A percentile compares a stretch with the other conserved stretches of the same genome.
phyloP scores from a whole-genome alignment of 1,140 invertebrate species.

The Diabrotica undecimpunctata region DNA sequence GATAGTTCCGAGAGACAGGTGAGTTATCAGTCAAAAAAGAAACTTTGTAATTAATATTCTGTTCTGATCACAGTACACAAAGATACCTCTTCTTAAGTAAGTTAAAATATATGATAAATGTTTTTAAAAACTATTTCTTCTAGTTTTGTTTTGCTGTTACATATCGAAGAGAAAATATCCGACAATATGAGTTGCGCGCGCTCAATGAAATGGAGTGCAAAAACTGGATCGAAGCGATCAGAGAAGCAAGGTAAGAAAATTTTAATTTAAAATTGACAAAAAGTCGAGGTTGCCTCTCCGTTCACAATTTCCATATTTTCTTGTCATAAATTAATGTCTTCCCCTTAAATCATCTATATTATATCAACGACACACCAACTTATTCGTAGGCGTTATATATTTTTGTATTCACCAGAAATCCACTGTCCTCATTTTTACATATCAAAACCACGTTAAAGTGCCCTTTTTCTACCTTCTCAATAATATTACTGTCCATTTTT shows the following conservation, averaged over 20 bases:
- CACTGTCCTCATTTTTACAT: too few species aligned
- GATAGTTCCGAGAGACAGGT: conserved; percentile 58
- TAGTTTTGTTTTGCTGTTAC: conserved; percentile 88
- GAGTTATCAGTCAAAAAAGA: conserved; percentile 21
- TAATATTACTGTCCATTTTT: too few species aligned
- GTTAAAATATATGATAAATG: too few species aligned
- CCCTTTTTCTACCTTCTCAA: too few species aligned
- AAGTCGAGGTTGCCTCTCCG: neutral
- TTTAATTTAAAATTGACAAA: neutral
- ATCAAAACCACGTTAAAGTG: too few species aligned
- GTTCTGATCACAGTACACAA: too few species aligned
- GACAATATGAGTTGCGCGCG: conserved; percentile 83
- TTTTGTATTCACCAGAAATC: too few species aligned
- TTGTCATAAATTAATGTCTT: neutral
- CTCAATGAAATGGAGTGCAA: conserved; percentile 83
- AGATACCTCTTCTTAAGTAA: too few species aligned
- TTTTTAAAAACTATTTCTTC: conserved; percentile 39
- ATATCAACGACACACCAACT: too few species aligned
- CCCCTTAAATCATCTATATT: too few species aligned
- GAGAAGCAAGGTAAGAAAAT: conserved; percentile 72
- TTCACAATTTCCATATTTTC: neutral
- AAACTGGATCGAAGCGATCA: conserved; percentile 85
- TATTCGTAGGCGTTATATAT: too few species aligned
- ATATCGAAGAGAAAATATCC: conserved; percentile 79
- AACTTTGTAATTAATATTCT: too few species aligned